phyloP scores from a whole-genome alignment of 2,113 vertebrate species.

The Paradisaea rubra region DNA sequence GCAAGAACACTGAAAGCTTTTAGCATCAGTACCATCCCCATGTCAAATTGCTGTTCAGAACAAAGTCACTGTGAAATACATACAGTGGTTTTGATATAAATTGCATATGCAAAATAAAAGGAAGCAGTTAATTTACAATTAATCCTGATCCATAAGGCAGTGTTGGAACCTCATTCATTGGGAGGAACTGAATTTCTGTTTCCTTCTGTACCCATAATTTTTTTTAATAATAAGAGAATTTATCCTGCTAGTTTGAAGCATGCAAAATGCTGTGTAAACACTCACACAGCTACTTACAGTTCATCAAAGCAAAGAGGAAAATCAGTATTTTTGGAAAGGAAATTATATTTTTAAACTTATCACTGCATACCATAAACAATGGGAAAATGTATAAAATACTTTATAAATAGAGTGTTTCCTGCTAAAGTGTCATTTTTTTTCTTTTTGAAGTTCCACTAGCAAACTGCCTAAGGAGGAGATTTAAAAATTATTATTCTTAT shows the following conservation, averaged over 20 bases:
- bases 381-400: background rate
- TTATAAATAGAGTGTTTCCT: conserved; percentile 20
- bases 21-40: background rate
- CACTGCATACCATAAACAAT: background rate
- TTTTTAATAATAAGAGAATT: background rate
- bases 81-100: background rate
- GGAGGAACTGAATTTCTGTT: background rate
- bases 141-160: background rate
- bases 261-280: background rate
- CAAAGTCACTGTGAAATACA: fast-evolving
- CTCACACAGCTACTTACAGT: background rate
- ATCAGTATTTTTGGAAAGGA: conserved; percentile 4
- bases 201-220: background rate
- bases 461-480: background rate
- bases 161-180: background rate
- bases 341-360: background rate
- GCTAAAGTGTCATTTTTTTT: background rate
- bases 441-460: background rate
- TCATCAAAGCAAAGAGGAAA: conserved; percentile 5
- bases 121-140: background rate
- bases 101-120: background rate
- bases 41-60: background rate
- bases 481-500: background rate
- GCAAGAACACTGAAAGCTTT: background rate
- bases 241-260: background rate